These are phyloP conservation scores for Hirtodrosophila confusa DNA, from an alignment of 2,888 invertebrate genomes.

Conservation along the genomic window DNA sequence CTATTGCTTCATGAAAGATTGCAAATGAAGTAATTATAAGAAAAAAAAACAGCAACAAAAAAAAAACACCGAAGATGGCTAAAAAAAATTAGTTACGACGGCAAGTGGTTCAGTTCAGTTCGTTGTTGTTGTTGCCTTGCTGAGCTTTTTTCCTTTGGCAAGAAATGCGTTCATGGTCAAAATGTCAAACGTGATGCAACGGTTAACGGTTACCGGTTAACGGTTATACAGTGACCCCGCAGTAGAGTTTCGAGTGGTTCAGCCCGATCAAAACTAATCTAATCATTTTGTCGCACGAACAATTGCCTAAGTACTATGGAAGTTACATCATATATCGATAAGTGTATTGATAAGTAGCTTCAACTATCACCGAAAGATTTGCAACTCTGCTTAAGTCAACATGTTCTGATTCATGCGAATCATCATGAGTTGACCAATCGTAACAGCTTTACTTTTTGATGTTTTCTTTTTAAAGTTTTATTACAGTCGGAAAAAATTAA, in stretches of 20 bases:
- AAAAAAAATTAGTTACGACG: constrained; percentile 49
- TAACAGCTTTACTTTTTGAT: too few species aligned
- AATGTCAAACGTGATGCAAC: constrained; percentile 67
- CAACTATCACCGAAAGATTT: too few species aligned
- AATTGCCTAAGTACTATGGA: too few species aligned
- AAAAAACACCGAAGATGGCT: constrained; percentile 25
- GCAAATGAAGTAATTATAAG: constrained; percentile 76
- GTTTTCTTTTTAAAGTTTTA: too few species aligned
- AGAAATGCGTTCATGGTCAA: constrained; percentile 77
- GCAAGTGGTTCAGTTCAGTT: constrained; percentile 53
- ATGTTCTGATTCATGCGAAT: too few species aligned
- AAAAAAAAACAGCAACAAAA: constrained; percentile 26
- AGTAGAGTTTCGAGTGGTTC: constrained; percentile 8
- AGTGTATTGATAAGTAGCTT: too few species aligned
- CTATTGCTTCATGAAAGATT: constrained; percentile 77
- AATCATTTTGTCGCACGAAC: too few species aligned
- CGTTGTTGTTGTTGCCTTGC: constrained; percentile 27
- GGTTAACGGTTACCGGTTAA: too few species aligned
- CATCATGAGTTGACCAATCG: too few species aligned
- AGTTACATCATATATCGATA: too few species aligned
- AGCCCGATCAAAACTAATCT: neutral
- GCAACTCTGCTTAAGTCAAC: too few species aligned
- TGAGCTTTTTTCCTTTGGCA: constrained; percentile 53
- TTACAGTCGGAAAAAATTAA: too few species aligned
- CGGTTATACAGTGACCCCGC: constrained; percentile 45